Evolutionary conservation across 2,113 vertebrate genomes (phyloP).

Genomic region (Nyctibius bracteatus): DNA sequence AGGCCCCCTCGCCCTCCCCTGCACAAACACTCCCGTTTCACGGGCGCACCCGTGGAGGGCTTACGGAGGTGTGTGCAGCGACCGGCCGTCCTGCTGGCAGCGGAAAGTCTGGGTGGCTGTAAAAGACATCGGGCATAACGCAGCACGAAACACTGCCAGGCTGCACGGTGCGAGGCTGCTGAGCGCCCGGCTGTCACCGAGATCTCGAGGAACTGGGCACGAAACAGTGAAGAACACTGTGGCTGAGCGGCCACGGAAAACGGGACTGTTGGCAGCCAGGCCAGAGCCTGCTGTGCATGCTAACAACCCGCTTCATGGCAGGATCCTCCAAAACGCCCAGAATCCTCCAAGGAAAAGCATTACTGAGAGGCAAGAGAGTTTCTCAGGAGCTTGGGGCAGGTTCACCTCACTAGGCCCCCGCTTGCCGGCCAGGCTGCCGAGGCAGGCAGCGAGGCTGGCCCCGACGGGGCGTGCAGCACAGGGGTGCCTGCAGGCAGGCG

Average conservation of each 20-base stretch:
- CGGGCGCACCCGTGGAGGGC: background rate
- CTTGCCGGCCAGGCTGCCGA: background rate
- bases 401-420: background rate
- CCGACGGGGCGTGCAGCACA: background rate
- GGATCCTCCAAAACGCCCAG: background rate
- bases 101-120: accelerated
- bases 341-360: background rate
- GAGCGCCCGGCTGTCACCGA: accelerated
- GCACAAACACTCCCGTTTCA: background rate
- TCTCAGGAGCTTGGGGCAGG: background rate
- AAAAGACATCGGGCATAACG: background rate
- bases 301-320: background rate
- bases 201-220: background rate
- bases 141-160: accelerated
- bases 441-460: background rate
- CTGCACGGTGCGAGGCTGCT: accelerated
- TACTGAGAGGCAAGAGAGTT: background rate
- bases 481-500: background rate
- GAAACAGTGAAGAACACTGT: background rate
- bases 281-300: background rate
- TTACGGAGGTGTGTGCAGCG: accelerated
- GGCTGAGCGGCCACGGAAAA: background rate
- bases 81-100: background rate
- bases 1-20: background rate
- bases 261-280: background rate